A percentile compares a stretch with the other conserved stretches of the same genome.
Conservation (phyloP, 2,888 invertebrate species). For the Hymenopus coronatus region DNA sequence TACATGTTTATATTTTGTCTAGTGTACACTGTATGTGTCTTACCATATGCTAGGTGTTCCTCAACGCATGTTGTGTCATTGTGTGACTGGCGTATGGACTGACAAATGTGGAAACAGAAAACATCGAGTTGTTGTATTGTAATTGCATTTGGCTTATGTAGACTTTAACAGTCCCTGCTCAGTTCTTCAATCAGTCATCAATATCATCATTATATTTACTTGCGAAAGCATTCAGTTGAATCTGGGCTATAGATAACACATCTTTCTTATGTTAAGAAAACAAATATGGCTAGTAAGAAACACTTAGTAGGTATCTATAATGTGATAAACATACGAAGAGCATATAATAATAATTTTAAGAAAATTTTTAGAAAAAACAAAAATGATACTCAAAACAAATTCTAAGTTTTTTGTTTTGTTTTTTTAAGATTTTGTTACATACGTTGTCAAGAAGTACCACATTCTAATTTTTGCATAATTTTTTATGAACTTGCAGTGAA, state of each 20-base stretch:
- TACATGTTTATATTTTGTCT: conserved; percentile 33
- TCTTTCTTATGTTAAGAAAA: too few relatives aligned
- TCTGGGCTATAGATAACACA: background rate
- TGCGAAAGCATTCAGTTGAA: background rate
- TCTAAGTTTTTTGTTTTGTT: too few relatives aligned
- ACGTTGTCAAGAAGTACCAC: too few relatives aligned
- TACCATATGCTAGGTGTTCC: conserved; percentile 31
- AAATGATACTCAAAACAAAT: too few relatives aligned
- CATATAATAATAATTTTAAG: too few relatives aligned
- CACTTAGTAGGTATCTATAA: too few relatives aligned
- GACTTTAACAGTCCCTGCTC: background rate
- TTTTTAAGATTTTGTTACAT: too few relatives aligned
- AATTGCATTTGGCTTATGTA: conserved; percentile 12
- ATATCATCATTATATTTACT: background rate
- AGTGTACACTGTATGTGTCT: conserved; percentile 32
- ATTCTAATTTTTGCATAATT: too few relatives aligned
- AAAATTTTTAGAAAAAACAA: too few relatives aligned
- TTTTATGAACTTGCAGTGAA: too few relatives aligned
- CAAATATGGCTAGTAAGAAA: too few relatives aligned
- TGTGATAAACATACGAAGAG: too few relatives aligned
- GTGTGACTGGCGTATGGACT: conserved; percentile 6
- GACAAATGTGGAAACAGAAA: background rate
- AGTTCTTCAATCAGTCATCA: background rate
- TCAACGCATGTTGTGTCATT: conserved; percentile 9
- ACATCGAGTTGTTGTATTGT: conserved; percentile 6